Conservation (phyloP, 1,140 invertebrate genomes). For the Luehdorfia chinensis region DNA sequence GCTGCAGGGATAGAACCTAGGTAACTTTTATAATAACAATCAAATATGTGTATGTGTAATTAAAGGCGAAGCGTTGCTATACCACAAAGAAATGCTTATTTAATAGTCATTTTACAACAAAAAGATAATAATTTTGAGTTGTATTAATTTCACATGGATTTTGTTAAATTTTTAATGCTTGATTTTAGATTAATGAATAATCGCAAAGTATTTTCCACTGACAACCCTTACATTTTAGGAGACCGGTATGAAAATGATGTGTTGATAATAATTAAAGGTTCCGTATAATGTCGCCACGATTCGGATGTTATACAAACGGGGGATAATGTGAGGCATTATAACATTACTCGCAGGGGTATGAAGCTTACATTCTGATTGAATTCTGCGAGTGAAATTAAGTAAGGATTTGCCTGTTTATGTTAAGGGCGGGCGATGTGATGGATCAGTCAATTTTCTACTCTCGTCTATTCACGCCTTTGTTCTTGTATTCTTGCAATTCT, state of each 20-base stretch:
- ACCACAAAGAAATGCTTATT: too few species aligned
- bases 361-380: slow-evolving; percentile 74
- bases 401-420: slow-evolving; percentile 74
- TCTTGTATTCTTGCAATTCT: slow-evolving; percentile 29
- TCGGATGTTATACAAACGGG: slow-evolving; percentile 49
- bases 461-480: slow-evolving; percentile 57
- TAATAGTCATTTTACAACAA: too few species aligned
- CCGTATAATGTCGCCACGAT: slow-evolving; percentile 57
- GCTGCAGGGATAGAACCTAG: too few species aligned
- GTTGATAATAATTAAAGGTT: slow-evolving; percentile 78
- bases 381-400: slow-evolving; percentile 75
- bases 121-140: too few species aligned
- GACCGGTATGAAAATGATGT: slow-evolving; percentile 72
- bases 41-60: too few species aligned
- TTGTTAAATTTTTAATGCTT: too few species aligned
- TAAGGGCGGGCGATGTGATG: slow-evolving; percentile 58
- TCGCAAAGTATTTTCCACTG: slow-evolving; percentile 20
- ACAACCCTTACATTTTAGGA: slow-evolving; percentile 54
- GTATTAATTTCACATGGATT: slow-evolving; percentile 5
- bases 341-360: slow-evolving; percentile 67
- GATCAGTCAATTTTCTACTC: slow-evolving; percentile 66
- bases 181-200: too few species aligned
- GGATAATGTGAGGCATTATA: slow-evolving; percentile 72
- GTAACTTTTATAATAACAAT: too few species aligned
- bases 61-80: too few species aligned